Conservation (phyloP, 2,888 invertebrate species). For the Drosophila lutescens region DNA sequence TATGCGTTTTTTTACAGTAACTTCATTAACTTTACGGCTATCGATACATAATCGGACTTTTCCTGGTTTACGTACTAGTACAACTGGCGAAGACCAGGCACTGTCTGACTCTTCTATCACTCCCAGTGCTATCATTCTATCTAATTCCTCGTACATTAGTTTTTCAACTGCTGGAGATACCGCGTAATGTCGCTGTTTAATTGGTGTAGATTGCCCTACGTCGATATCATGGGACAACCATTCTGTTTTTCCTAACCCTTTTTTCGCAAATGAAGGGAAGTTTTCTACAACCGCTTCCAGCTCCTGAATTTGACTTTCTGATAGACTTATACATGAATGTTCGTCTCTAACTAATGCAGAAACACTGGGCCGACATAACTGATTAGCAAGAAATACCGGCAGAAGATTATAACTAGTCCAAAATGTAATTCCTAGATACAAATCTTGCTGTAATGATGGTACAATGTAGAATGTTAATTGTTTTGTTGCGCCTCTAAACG, state of each 20-base stretch:
- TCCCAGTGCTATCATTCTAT: background rate
- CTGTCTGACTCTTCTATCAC: background rate
- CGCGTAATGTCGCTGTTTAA: background rate
- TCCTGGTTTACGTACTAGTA: background rate
- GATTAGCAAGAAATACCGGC: background rate
- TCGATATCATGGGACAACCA: background rate
- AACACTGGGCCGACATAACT: background rate
- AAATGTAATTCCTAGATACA: slow-evolving; percentile 3
- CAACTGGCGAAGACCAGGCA: background rate
- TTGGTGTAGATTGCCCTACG: background rate
- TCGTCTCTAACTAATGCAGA: background rate
- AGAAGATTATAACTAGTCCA: background rate
- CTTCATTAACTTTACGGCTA: background rate
- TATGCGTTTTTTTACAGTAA: background rate
- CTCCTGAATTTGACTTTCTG: background rate
- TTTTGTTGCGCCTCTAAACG: background rate
- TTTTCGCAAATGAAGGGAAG: slow-evolving; percentile 3
- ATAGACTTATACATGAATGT: background rate
- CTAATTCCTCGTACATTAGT: background rate
- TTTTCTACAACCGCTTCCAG: background rate
- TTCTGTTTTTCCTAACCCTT: background rate
- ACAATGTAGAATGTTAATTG: background rate
- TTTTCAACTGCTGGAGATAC: background rate
- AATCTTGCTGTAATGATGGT: background rate
- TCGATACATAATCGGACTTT: background rate